phyloP scores from a whole-genome alignment of 2,888 invertebrate species.

The Pterobdella sp. region DNA sequence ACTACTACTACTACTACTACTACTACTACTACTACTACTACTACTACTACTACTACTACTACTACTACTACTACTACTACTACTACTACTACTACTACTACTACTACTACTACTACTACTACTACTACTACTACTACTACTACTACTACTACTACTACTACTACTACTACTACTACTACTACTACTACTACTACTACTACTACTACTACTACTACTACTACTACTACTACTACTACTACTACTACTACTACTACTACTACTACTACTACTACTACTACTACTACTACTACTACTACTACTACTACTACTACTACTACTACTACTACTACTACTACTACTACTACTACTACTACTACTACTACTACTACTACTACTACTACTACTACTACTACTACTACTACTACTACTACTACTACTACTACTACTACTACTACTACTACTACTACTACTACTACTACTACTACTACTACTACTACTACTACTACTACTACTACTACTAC shows the following conservation, averaged over 20 bases:
- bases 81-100: neutral
- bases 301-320: neutral
- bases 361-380: neutral
- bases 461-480: neutral
- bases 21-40: no score
- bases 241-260: neutral
- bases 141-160: neutral
- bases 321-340: neutral
- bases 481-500: neutral
- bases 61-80: neutral
- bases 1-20: neutral
- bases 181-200: neutral
- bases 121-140: neutral
- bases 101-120: neutral
- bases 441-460: neutral
- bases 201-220: neutral
- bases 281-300: neutral
- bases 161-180: neutral
- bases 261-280: neutral
- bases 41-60: neutral
- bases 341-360: neutral
- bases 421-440: neutral
- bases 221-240: neutral
- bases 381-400: neutral
- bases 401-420: neutral